Percentiles rank a stretch among this genome's conserved stretches.
Conservation (phyloP, 2,888 invertebrate genomes). For the Apotomis capreana region DNA sequence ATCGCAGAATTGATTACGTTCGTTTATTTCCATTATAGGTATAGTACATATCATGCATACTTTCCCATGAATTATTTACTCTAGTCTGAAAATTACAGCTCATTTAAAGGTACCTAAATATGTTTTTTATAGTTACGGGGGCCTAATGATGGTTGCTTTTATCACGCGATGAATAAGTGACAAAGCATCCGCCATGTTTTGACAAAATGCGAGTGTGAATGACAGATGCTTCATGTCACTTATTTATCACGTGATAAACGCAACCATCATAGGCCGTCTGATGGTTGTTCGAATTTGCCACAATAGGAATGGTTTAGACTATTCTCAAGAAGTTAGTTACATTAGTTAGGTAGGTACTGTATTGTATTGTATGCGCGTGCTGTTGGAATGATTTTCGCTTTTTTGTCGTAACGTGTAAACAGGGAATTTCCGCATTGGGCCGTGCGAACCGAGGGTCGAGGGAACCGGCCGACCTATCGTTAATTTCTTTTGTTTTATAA, state of each 20-base stretch:
- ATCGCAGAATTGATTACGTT: background rate
- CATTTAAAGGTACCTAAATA: too few species aligned
- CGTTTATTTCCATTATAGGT: background rate
- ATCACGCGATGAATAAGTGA: too few species aligned
- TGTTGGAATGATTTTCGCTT: conserved; percentile 51
- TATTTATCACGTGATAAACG: too few species aligned
- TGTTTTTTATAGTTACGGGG: too few species aligned
- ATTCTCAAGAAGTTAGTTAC: conserved; percentile 10
- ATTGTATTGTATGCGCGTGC: conserved; percentile 63
- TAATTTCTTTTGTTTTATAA: conserved; percentile 73
- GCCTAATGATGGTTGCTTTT: too few species aligned
- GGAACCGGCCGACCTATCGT: conserved; percentile 67
- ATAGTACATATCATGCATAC: background rate
- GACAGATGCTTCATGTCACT: too few species aligned
- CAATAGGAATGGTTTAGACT: background rate
- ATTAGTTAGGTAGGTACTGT: background rate
- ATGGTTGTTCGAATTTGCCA: background rate
- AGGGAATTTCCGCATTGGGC: conserved; percentile 68
- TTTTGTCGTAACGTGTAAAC: conserved; percentile 67
- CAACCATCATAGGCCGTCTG: background rate
- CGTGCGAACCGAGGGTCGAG: conserved; percentile 78
- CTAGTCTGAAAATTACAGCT: too few species aligned
- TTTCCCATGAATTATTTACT: background rate
- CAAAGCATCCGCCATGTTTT: too few species aligned
- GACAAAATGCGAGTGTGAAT: too few species aligned